Evolutionary conservation across 2,888 invertebrate species (phyloP), one percentile per base, ranked within the genome.

Genomic region (Aphodius sticticus): DNA sequence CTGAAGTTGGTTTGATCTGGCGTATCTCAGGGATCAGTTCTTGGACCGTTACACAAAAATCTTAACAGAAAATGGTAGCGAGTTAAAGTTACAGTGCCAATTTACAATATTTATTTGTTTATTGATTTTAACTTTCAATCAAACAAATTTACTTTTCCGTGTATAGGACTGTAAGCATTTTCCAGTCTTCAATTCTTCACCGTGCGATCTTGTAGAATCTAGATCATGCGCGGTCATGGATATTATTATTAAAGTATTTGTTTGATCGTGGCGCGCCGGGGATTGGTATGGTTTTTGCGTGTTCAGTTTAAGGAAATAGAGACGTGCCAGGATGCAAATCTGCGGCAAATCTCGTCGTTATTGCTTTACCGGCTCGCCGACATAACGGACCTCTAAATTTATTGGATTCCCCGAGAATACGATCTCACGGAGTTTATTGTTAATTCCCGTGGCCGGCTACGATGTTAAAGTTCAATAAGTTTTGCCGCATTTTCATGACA

Each of bases 301-400:
- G 12, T 53, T 53, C 53, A 5, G 53, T 53, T 53, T 53, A 53
- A 53, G 53, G 53, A 53, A 53, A 53, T 53, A 53, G 53, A 53
- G 53, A 53, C 53, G 53, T 53, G 53, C 53, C 53, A 53, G 53
- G 53, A 53, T 53, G 53, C 53, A 53, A 53, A 53, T 53, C 53
- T 53, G 53, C 53, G 53, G 53, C 26, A 74, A 74, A 74, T 74
- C 36, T 35, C 37, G 37, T 74, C 74, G 36, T 9, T 36, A 74
- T 6, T 35, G 26, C 74, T 74, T 74, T 74, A 36, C 74, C 35
- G 15, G 74, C 37, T 74, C 74, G 74, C 74, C 74, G 74, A 74
- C 74, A 74, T 74, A 74, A 74, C 74, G 74, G 74, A n/a, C 37
- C 35, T 9, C 74, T 74, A 74, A 37, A 74, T 74, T 74, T 74